Evolutionary conservation across 1,140 invertebrate species (phyloP).

Genomic region (Drosophila asahinai): DNA sequence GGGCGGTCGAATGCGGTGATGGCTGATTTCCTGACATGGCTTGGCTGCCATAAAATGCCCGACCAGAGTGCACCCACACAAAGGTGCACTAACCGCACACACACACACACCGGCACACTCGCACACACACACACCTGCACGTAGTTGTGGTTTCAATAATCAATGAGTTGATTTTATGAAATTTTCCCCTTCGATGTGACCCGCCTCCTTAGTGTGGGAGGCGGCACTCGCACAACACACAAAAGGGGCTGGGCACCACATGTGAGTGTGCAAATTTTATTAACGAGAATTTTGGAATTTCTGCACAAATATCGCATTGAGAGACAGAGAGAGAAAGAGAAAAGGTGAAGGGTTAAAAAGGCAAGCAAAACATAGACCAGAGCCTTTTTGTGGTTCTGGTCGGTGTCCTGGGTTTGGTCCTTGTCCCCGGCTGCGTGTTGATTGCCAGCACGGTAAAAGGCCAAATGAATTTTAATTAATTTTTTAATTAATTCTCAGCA

Average conservation of each 20-base stretch:
- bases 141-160: slow-evolving; percentile 80
- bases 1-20: slow-evolving; percentile 22
- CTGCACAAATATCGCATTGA: slow-evolving; percentile 73
- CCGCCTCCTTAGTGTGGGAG: slow-evolving; percentile 1
- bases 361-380: slow-evolving; percentile 33
- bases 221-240: slow-evolving; percentile 8
- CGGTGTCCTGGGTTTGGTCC: slow-evolving; percentile 4
- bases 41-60: slow-evolving; percentile 69
- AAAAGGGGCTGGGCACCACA: slow-evolving; percentile 7
- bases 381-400: slow-evolving; percentile 25
- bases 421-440: slow-evolving; percentile 29
- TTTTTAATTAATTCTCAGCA: slow-evolving; percentile 73
- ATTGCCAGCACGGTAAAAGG: slow-evolving; percentile 56
- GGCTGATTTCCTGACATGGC: slow-evolving; percentile 51
- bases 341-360: slow-evolving; percentile 43
- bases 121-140: slow-evolving; percentile 33
- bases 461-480: slow-evolving; percentile 84
- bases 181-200: slow-evolving; percentile 49
- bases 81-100: slow-evolving; percentile 23
- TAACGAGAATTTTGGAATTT: slow-evolving; percentile 80
- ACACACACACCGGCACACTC: not conserved
- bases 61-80: slow-evolving; percentile 68
- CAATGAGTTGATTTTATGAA: slow-evolving; percentile 84
- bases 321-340: not conserved
- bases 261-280: slow-evolving; percentile 66